Evolutionary conservation across 2,113 vertebrate species (phyloP), one percentile per base, ranked within the genome.

Genomic region (Atrichornis clamosus): DNA sequence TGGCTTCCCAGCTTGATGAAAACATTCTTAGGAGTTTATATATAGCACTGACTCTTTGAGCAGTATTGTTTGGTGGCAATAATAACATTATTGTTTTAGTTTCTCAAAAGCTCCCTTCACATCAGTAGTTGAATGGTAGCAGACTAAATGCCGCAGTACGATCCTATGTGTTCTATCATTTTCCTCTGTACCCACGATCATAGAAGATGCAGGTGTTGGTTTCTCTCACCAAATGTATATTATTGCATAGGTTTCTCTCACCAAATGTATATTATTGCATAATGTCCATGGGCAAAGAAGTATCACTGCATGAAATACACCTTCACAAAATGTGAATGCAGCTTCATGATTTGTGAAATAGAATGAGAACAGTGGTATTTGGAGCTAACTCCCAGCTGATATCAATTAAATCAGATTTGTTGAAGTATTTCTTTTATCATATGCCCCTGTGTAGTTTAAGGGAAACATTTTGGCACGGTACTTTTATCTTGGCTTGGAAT

Each of bases 41-140:
- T 97, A 97, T 97, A 98, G 97, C 95, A 77, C 83, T 69, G 83
- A 84, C 86, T 97, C 94, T 97, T 97, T 96, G 92, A 97, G 95
- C 89, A 76, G 92, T 84, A 98, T 96, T 97, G 95, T 96, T 96
- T 96, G 65, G 90, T 94, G 92, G 95, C 95, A 97, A 98, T 97
- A 98, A 97, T 96, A 95, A 94, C 96, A 94, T 96, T 96, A 96
- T 98, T 98, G 97, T 97, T 97, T 96, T 93, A 87, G 89, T 90
- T 84, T 95, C 95, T 98, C 96, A 98, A 98, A 97, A 96, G 84
- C 90, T 63, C 76, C 92, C 95, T 98, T 98, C 93, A 97, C 95
- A 83, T 68, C 87, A 88, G 77, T 65, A 88, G 75, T 72, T 95
- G 90, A 97, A 95, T 92, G 42, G 86, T 27, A 79, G 53, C 58